phyloP scores from a whole-genome alignment of 2,888 invertebrate species.

The Eilema griseolum region DNA sequence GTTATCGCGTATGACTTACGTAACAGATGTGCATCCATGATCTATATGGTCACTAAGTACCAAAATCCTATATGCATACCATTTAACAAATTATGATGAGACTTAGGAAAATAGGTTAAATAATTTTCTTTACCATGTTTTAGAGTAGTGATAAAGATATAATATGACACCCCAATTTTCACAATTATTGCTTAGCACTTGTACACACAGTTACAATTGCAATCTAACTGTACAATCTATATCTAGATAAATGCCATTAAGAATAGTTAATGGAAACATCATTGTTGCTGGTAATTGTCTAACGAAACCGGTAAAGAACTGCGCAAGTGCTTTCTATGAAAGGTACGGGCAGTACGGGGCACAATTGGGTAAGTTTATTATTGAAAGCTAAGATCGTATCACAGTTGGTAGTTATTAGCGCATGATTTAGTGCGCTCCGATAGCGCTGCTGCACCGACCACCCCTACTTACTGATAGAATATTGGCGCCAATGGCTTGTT shows the following conservation, averaged over 20 bases:
- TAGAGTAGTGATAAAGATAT: neutral
- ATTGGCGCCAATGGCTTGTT: slow-evolving; percentile 57
- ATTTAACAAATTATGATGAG: too few species aligned
- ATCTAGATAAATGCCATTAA: slow-evolving; percentile 62
- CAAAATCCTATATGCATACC: too few species aligned
- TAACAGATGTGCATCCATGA: neutral
- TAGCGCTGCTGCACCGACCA: slow-evolving; percentile 67
- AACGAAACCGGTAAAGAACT: slow-evolving; percentile 74
- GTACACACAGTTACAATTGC: slow-evolving; percentile 21
- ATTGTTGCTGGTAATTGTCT: slow-evolving; percentile 76
- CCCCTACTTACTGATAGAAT: slow-evolving; percentile 75
- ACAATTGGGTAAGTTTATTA: slow-evolving; percentile 80
- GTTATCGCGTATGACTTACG: neutral
- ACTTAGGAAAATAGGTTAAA: neutral
- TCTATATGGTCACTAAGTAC: too few species aligned
- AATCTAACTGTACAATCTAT: slow-evolving; percentile 55
- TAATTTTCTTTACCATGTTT: neutral
- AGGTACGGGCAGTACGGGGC: slow-evolving; percentile 65
- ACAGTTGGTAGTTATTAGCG: slow-evolving; percentile 79
- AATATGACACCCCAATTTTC: slow-evolving; percentile 19
- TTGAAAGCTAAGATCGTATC: slow-evolving; percentile 84
- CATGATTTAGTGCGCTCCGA: slow-evolving; percentile 77
- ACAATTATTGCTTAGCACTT: slow-evolving; percentile 31
- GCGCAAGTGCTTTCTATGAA: slow-evolving; percentile 75
- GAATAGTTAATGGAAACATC: slow-evolving; percentile 75